Evolutionary conservation across 64 coral and sea anemone species (phyloP).

Genomic region (Pachyseris speciosa): DNA sequence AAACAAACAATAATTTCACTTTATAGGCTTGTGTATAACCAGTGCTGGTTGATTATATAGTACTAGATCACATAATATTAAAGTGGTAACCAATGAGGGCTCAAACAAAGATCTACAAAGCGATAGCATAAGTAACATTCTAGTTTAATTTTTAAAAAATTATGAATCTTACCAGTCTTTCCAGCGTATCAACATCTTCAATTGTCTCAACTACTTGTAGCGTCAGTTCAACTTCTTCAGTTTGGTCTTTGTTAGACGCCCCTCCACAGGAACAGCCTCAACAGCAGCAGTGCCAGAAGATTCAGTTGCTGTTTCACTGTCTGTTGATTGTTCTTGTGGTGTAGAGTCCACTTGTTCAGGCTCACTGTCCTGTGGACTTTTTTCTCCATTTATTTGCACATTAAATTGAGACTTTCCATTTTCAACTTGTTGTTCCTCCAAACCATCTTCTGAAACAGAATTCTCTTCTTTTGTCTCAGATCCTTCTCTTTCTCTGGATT

Average conservation of each 20-base stretch:
- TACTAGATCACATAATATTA: too few species aligned
- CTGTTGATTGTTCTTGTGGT: background rate
- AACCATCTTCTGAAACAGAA: background rate
- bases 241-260: background rate
- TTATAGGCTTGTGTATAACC: too few species aligned
- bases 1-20: too few species aligned
- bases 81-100: too few species aligned
- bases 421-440: conserved; percentile 8
- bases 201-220: conserved; percentile 16
- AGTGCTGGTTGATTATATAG: too few species aligned
- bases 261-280: background rate
- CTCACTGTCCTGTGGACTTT: background rate
- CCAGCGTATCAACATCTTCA: conserved; percentile 19
- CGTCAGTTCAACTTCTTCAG: background rate
- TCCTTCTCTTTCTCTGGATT: background rate
- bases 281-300: background rate
- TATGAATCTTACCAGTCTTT: conserved; percentile 16
- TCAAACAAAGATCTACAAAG: too few species aligned
- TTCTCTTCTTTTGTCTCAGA: background rate
- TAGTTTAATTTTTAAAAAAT: too few species aligned
- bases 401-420: background rate
- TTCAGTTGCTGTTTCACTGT: background rate
- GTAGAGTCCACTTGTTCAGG: background rate
- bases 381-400: background rate
- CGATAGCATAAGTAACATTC: too few species aligned